Conservation (phyloP, 2,113 vertebrate species). For the Nansenia antarctica region DNA sequence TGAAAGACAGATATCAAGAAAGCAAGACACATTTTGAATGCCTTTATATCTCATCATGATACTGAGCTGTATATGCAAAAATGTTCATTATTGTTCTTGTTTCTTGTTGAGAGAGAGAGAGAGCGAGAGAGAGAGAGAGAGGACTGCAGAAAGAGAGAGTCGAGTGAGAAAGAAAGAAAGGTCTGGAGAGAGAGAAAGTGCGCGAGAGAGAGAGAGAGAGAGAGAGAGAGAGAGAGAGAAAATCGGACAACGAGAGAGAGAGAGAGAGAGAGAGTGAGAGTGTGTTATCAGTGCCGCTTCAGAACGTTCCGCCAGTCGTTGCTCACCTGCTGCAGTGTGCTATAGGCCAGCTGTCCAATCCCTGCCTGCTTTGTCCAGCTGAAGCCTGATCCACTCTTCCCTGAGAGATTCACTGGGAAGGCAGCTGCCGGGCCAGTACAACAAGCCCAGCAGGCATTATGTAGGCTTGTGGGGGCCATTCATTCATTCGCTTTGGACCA, state of each 20-base stretch:
- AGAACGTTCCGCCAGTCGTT: neutral
- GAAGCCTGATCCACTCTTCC: neutral
- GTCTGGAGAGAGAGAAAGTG: no score
- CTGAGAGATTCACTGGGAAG: neutral
- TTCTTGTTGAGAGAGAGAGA: no score
- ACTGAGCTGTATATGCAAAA: no score
- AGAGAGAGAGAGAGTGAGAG: neutral
- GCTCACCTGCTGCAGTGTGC: slow-evolving; percentile 4
- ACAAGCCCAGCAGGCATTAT: neutral
- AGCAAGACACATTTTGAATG: no score
- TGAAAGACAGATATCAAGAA: no score
- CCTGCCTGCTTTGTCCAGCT: neutral
- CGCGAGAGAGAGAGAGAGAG: no score
- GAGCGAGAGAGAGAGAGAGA: neutral
- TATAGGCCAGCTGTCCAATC: neutral
- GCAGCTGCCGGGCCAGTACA: slow-evolving; percentile 1
- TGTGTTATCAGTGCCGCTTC: neutral
- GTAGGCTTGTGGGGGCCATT: neutral
- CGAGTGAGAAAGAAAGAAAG: no score
- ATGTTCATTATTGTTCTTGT: no score
- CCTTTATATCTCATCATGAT: no score
- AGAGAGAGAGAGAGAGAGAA: neutral
- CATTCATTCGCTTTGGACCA: neutral
- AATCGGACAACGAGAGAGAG: neutral
- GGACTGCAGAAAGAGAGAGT: neutral